Evolutionary conservation across 1,140 invertebrate species (phyloP), one percentile per base, ranked within the genome.

Genomic region (Zaprionus tsacasi): DNA sequence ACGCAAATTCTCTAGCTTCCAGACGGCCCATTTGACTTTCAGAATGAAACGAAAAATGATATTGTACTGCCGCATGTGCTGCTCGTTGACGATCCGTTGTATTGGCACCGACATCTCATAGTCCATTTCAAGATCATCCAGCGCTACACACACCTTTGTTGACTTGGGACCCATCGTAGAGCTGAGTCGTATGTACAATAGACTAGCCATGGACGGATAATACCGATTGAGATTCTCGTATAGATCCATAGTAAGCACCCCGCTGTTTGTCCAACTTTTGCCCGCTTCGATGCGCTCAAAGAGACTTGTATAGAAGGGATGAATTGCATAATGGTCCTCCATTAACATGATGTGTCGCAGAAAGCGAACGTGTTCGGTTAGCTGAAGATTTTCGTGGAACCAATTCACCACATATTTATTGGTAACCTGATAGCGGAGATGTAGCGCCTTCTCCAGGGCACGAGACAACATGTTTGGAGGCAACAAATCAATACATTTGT

Each of bases 21-120:
- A 91, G 4, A 74, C 59, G 2, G 81, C 85, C 91, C 91, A 93
- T 72, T 93, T 93, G 0, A 93, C 59, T 65, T 92, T 92, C 0
- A 93, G 59, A 48, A 93, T 69, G 0, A 90, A 76, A 1, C 82
- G 78, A 65, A 89, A 92, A n/a, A 93, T 79, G 40, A 78, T 54
- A 52, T 92, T 93, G 45, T 92, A 93, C 2, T 68, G 48, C 0
- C 61, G n/a, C 52, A 92, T 70, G 13, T 80, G 70, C 0, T 54
- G 1, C 1, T 65, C 13, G 4, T 57, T 81, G 0, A 93, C 75
- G 25, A 93, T 79, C 40, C 78, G 54, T 21, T 69, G 48, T 6
- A 92, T 12, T 12, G 82, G 63, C 15, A 52, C 27, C 12, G 75
- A 57, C 54, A 86, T 69, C 11, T 77, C 69, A 12, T 91, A 92